Evolutionary conservation across 2,797 vertebrate genomes (phyloP).

Genomic region (Artibeus lituratus): DNA sequence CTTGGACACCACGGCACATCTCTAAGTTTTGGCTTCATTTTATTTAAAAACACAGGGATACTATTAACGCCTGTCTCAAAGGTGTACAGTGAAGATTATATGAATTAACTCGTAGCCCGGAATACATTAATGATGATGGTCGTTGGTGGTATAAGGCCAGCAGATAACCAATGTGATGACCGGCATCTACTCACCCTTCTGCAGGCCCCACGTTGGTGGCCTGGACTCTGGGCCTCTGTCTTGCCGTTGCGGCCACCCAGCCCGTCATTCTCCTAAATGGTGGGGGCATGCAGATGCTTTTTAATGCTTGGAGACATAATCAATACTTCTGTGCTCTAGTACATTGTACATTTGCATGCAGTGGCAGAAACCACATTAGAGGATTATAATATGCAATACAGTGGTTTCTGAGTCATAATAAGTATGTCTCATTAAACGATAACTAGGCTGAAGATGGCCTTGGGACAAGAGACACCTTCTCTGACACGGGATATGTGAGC

Average conservation of each 20-base stretch:
- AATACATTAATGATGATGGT: not conserved
- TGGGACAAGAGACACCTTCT: no score
- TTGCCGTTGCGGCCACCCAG: not conserved
- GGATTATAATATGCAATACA: not conserved
- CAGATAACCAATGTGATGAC: not conserved
- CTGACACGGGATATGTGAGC: not conserved
- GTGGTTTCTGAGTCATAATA: not conserved
- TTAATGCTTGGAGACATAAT: not conserved
- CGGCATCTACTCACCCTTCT: not conserved
- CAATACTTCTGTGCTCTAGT: not conserved
- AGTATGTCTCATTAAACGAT: not conserved
- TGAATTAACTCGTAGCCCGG: not conserved
- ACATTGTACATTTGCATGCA: not conserved
- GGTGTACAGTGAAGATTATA: not conserved
- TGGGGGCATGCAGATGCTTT: not conserved
- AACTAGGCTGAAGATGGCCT: not conserved
- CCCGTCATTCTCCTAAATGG: not conserved
- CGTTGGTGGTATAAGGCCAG: not conserved
- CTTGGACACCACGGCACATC: not conserved
- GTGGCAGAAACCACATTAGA: not conserved
- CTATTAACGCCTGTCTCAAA: not conserved
- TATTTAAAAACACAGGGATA: not conserved
- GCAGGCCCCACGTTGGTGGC: not conserved
- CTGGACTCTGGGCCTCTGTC: not conserved
- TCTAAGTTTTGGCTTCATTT: not conserved